These are phyloP conservation scores for Diachasma alloeum DNA, from an alignment of 1,140 invertebrate genomes.

Conservation along the genomic window DNA sequence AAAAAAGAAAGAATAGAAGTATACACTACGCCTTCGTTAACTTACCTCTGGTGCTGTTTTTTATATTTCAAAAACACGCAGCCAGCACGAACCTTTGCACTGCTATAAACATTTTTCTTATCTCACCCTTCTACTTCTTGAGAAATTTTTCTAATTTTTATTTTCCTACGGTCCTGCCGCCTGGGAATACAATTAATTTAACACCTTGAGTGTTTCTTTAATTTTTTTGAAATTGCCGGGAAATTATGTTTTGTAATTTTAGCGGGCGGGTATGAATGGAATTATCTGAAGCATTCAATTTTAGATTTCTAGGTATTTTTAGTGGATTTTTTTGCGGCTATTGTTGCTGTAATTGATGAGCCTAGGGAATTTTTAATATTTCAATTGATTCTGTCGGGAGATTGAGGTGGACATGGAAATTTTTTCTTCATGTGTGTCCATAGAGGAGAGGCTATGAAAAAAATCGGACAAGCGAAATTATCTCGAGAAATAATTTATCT, in stretches of 20 bases:
- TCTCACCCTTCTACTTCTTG: not conserved
- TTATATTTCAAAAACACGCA: conserved; percentile 13
- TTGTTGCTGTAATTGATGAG: too few relatives aligned
- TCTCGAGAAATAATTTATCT: too few relatives aligned
- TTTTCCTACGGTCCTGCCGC: not conserved
- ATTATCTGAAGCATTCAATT: too few relatives aligned
- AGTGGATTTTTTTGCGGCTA: too few relatives aligned
- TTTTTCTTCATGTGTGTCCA: too few relatives aligned
- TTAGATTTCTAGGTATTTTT: too few relatives aligned
- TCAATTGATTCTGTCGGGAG: too few relatives aligned
- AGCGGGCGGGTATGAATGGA: too few relatives aligned
- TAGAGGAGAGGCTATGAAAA: too few relatives aligned
- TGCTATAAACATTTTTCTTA: conserved; percentile 12
- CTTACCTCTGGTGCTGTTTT: conserved; percentile 1
- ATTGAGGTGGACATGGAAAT: too few relatives aligned
- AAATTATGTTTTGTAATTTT: not conserved
- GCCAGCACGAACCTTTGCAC: conserved; percentile 10
- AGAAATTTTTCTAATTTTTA: conserved; percentile 9
- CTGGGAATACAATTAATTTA: conserved; percentile 1
- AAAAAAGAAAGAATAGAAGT: not conserved
- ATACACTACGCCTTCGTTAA: conserved; percentile 3
- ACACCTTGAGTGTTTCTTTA: not conserved
- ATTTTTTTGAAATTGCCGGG: not conserved
- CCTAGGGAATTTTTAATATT: too few relatives aligned
- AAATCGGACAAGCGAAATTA: too few relatives aligned